Percentiles rank a stretch among this genome's conserved stretches.
Conservation (phyloP, 2,888 invertebrate species). For the Heliconius ismenius region DNA sequence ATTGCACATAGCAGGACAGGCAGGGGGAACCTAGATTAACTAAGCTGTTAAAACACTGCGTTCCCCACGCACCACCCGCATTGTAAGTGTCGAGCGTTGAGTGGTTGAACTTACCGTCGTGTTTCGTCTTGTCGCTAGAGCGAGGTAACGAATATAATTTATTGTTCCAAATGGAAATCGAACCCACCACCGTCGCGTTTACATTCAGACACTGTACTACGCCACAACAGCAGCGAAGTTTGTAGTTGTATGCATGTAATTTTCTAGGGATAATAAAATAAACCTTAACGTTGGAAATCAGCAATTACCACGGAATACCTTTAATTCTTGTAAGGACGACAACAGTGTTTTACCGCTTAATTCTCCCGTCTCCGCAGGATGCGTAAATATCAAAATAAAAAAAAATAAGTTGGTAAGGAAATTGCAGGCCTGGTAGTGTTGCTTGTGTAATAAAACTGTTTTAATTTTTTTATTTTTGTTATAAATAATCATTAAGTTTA, state of each 20-base stretch:
- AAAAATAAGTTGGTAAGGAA: background rate
- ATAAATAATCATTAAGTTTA: background rate
- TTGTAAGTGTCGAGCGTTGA: too few relatives aligned
- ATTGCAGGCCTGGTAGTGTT: background rate
- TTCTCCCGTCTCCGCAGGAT: background rate
- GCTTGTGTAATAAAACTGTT: too few relatives aligned
- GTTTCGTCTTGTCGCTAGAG: too few relatives aligned
- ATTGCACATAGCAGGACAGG: too few relatives aligned
- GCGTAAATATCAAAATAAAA: background rate
- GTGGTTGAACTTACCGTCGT: too few relatives aligned
- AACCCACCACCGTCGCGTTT: background rate
- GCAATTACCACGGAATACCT: background rate
- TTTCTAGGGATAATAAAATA: background rate
- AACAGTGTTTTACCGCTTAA: background rate
- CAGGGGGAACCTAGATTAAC: too few relatives aligned
- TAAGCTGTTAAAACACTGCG: too few relatives aligned
- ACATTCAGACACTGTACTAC: background rate
- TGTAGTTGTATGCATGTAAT: background rate
- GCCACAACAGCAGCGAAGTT: background rate
- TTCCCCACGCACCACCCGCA: too few relatives aligned
- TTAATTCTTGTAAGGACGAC: background rate
- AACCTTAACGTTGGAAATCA: background rate
- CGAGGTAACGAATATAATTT: too few relatives aligned
- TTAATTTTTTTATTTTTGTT: background rate
- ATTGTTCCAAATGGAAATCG: background rate